phyloP scores from a whole-genome alignment of 2,888 invertebrate genomes.

The Molorchus minor region DNA sequence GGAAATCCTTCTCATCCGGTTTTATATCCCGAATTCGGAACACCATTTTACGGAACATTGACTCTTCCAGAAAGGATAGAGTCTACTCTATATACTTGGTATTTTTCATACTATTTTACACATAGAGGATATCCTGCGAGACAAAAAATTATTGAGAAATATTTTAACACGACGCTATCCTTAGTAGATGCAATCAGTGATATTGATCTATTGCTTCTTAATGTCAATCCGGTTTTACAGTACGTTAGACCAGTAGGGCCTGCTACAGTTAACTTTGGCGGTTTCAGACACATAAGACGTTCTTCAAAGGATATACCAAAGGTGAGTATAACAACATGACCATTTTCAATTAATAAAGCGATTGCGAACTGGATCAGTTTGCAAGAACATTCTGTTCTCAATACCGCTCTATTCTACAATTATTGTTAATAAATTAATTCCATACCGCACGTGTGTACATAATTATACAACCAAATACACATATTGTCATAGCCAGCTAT shows the following conservation, averaged over 20 bases:
- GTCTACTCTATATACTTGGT: neutral
- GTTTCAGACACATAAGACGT: too few species aligned
- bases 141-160: neutral
- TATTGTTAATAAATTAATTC: too few species aligned
- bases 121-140: neutral
- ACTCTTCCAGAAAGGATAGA: neutral
- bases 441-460: too few species aligned
- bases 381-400: too few species aligned
- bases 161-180: neutral
- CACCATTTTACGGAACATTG: neutral
- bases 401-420: too few species aligned
- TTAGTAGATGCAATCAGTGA: conserved; percentile 9
- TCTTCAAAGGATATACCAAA: too few species aligned
- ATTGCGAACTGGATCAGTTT: too few species aligned
- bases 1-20: conserved; percentile 7
- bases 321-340: too few species aligned
- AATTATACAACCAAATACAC: too few species aligned
- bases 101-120: neutral
- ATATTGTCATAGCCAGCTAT: too few species aligned
- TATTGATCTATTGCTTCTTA: conserved; percentile 17
- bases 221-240: conserved; percentile 11
- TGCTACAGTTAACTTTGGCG: conserved; percentile 15
- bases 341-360: too few species aligned
- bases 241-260: conserved; percentile 14
- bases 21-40: neutral